These are phyloP conservation scores for Siphlonurus alternatus DNA, from an alignment of 2,888 invertebrate species.

Conservation along the genomic window DNA sequence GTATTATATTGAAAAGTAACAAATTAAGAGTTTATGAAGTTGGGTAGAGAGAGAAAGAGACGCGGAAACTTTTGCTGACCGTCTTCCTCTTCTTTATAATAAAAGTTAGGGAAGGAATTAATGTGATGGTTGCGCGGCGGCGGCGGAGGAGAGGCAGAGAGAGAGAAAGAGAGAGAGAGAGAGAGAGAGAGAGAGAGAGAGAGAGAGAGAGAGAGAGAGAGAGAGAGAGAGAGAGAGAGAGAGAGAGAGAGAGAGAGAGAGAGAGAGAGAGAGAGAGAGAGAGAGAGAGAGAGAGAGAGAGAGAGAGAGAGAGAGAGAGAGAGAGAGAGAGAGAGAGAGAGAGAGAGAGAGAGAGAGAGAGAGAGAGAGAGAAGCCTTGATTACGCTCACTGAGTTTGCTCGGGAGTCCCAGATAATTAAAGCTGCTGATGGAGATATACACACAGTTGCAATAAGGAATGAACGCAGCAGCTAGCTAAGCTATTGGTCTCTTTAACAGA, in stretches of 20 bases:
- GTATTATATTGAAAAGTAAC: neutral
- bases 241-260: neutral
- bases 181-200: neutral
- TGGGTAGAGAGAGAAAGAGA: neutral
- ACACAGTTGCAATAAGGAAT: no score
- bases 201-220: neutral
- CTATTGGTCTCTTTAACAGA: no score
- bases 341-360: neutral
- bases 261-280: neutral
- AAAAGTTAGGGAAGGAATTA: neutral
- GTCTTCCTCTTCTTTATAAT: neutral
- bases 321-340: neutral
- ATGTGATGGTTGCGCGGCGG: no score
- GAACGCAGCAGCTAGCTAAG: no score
- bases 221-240: neutral
- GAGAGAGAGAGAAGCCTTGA: neutral
- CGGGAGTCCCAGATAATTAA: neutral
- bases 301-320: neutral
- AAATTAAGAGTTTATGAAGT: neutral
- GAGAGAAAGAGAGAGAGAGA: neutral
- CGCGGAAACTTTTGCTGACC: neutral
- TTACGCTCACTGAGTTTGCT: neutral
- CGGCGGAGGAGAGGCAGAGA: neutral
- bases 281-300: neutral
- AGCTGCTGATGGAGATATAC: neutral